Percentiles rank a stretch among this genome's conserved stretches.
phyloP scores from a whole-genome alignment of 2,113 vertebrate species.

The Vireo altiloquus region DNA sequence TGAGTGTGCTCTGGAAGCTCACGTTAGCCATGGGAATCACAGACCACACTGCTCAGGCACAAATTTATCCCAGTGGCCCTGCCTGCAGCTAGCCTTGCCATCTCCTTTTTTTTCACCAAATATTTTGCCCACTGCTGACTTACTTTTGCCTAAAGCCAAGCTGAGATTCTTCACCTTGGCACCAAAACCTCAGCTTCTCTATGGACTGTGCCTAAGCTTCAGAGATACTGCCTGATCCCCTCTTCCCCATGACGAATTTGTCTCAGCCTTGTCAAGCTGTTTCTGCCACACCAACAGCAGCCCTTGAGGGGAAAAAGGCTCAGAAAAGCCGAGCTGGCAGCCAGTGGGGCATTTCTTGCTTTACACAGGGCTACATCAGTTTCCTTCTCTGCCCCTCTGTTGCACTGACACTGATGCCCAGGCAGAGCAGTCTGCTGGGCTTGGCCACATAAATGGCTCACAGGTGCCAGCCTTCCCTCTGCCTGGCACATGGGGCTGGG shows the following conservation, averaged over 20 bases:
- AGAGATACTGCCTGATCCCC: no score
- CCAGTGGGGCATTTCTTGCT: not conserved
- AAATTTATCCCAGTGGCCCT: fast-evolving
- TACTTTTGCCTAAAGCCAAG: not conserved
- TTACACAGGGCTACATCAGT: not conserved
- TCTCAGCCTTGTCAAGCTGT: not conserved
- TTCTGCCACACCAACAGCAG: not conserved
- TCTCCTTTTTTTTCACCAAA: not conserved
- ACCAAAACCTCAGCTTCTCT: not conserved
- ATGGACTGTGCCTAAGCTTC: fast-evolving
- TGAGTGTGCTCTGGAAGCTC: not conserved
- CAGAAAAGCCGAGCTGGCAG: not conserved
- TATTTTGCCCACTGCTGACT: not conserved
- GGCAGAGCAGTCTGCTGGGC: not conserved
- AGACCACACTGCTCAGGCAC: not conserved
- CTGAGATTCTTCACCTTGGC: not conserved
- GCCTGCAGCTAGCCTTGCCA: not conserved
- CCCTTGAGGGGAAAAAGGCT: not conserved
- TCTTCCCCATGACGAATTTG: not conserved
- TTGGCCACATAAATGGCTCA: not conserved
- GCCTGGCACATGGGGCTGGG: not conserved
- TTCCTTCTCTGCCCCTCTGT: not conserved
- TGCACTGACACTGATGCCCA: not conserved
- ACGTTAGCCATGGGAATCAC: fast-evolving
- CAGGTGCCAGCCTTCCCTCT: not conserved